Base-by-base conservation (phyloP, 2,888 invertebrate species). In the Euplagia quadripunctaria region DNA sequence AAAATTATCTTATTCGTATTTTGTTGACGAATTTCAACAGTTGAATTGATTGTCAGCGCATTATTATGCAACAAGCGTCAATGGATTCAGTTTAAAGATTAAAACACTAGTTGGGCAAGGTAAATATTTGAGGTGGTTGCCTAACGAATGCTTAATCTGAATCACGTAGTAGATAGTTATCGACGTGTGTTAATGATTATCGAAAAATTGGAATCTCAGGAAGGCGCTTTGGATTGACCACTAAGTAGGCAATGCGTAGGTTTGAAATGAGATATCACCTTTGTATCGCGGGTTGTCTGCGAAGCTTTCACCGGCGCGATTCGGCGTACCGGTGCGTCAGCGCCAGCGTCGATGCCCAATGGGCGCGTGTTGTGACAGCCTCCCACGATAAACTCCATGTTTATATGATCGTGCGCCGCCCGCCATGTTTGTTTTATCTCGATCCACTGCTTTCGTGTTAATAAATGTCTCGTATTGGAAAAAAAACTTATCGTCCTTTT, bases 391-490 rank as follows among this genome's bases (percentile, higher is more conserved):
- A 94, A 93, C 90, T 92, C 86, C 87, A 91, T 94, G 93, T 94
- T 93, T 94, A 94, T 91, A 89, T 92, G 93, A 93, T 92, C 93
- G 93, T 91, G 92, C 94, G 94, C 92, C 89, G 94, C 90, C 93
- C 92, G 95, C 94, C 94, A 95, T 96, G 95, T 95, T 96, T 95
- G 94, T 95, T 96, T 95, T 95, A 95, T 95, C 95, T 93, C 92
- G 93, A 93, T 93, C 91, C 94, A 94, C 91, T 92, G 93, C 91
- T 89, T 88, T 81, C 89, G 94, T 94, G 95, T 96, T 95, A 95
- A 95, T 96, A 95, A 94, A 95, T 94, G 93, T 94, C 94, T 93
- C 89, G 90, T 92, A 93, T 93, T 90, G 89, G 87, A 91, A 91
- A 92, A 91, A 90, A 93, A 88, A 84, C 76, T 76, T 80, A 78